Evolutionary conservation across 2,888 invertebrate genomes (phyloP), one percentile per base, ranked within the genome.

Genomic region (Scaptomyza cyrtandrae): DNA sequence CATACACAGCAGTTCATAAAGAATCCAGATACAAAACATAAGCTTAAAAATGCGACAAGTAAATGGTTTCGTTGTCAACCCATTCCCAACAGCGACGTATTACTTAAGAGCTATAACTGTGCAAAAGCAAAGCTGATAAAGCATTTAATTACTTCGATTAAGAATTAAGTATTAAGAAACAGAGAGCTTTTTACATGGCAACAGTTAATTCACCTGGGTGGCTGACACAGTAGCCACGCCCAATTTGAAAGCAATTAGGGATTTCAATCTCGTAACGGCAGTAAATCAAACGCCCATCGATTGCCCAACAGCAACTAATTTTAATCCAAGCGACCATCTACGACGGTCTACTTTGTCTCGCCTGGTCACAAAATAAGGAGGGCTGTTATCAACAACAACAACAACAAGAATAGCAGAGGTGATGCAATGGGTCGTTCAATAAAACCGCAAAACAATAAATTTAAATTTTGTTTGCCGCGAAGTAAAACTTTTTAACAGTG

Each of bases 251-350:
- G 80, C 81, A 86, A 85, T 84, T 82, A 84, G 83, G 72, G 75
- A 63, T 66, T 79, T 84, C 75, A 71, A 82, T 86, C 78, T 81
- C 55, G 65, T 53, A 61, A 43, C 19, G 70, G 55, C 72, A 74
- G 86, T 85, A 88, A 85, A 85, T 88, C 88, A 85, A 88, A 80
- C 80, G 86, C 80, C 84, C 83, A 85, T 85, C 86, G 81, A 82
- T 88, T 75, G 50, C 55, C 69, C 54, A 68, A 57, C 67, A 52
- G 65, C 72, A 69, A 78, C 84, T 86, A 86, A 85, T 88, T 85
- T 78, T 66, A 66, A 71, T 75, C 55, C 66, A 55, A 61, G 52
- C 64, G 57, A 13, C 35, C 41, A 16, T n/a, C 10, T 24, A 0
- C 19, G 24, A 44, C 49, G 16, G 9, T 41, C 16, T 16, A 3